Evolutionary conservation across 2,888 invertebrate genomes (phyloP).

Genomic region (Drosophila parthenogenetica): DNA sequence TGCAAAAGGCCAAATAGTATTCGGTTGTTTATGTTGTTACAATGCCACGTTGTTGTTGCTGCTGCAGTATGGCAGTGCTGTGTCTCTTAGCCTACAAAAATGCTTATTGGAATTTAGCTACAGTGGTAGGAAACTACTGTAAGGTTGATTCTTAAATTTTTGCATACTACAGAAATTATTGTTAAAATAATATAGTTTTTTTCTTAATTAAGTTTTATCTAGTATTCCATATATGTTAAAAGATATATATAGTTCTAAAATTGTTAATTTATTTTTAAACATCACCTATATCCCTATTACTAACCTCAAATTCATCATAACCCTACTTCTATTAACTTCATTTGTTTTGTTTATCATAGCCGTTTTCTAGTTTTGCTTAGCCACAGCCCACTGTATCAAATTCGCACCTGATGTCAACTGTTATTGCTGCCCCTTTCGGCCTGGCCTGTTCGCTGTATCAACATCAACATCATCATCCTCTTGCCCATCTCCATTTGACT

Average conservation of each 20-base stretch:
- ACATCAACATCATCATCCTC: conserved; percentile 50
- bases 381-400: conserved; percentile 29
- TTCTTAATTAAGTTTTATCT: no score
- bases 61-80: conserved; percentile 40
- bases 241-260: no score
- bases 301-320: neutral
- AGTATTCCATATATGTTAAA: no score
- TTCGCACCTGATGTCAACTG: conserved; percentile 60
- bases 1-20: conserved; percentile 80
- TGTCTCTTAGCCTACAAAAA: conserved; percentile 66
- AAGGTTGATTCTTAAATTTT: no score
- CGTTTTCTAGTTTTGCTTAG: neutral
- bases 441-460: conserved; percentile 29
- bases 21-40: conserved; percentile 80
- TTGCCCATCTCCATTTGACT: conserved; percentile 29
- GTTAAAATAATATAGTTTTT: no score
- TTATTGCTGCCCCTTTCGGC: conserved; percentile 16
- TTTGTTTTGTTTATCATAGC: neutral
- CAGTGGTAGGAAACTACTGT: conserved; percentile 30
- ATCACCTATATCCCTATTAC: no score
- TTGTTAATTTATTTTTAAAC: no score
- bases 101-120: conserved; percentile 63
- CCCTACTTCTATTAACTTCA: neutral
- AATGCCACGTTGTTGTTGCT: conserved; percentile 58
- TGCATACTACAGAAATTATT: neutral